Percentiles rank a stretch among this genome's conserved stretches.
phyloP scores from a whole-genome alignment of 1,140 invertebrate genomes.

The Araneus ventricosus region DNA sequence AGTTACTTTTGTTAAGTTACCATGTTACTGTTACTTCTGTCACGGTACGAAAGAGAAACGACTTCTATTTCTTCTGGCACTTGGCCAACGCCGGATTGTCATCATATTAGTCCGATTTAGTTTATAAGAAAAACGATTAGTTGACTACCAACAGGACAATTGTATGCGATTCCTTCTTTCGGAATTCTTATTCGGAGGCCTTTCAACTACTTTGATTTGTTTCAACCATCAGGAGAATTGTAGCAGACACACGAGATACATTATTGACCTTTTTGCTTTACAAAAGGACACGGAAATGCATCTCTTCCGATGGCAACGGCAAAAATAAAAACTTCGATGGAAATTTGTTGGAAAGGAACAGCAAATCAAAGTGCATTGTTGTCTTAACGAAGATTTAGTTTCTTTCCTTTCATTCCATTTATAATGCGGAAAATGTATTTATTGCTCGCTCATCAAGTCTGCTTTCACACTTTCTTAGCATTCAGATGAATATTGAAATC shows the following conservation, averaged over 20 bases:
- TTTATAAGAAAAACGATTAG: conserved; percentile 41
- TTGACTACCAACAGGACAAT: conserved; percentile 36
- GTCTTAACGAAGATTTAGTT: neutral
- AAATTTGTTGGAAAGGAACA: neutral
- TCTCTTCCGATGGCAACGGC: conserved; percentile 1
- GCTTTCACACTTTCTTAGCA: no score
- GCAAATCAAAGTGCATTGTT: conserved; percentile 4
- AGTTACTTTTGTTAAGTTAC: conserved; percentile 37
- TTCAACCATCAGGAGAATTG: conserved; percentile 25
- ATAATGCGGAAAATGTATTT: neutral
- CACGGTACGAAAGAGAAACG: conserved; percentile 24
- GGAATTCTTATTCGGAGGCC: conserved; percentile 5
- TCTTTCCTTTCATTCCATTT: neutral
- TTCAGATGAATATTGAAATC: no score
- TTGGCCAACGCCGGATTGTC: conserved; percentile 15
- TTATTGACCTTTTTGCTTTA: conserved; percentile 26
- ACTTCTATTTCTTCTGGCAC: conserved; percentile 27
- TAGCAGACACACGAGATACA: conserved; percentile 22
- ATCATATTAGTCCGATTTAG: conserved; percentile 37
- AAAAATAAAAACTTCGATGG: neutral
- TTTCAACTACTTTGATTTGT: conserved; percentile 37
- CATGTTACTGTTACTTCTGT: conserved; percentile 25
- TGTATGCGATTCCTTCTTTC: conserved; percentile 29
- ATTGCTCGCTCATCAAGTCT: neutral
- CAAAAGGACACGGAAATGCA: conserved; percentile 33